These are phyloP conservation scores for Sturnus vulgaris DNA, from an alignment of 2,113 vertebrate species.

Conservation along the genomic window DNA sequence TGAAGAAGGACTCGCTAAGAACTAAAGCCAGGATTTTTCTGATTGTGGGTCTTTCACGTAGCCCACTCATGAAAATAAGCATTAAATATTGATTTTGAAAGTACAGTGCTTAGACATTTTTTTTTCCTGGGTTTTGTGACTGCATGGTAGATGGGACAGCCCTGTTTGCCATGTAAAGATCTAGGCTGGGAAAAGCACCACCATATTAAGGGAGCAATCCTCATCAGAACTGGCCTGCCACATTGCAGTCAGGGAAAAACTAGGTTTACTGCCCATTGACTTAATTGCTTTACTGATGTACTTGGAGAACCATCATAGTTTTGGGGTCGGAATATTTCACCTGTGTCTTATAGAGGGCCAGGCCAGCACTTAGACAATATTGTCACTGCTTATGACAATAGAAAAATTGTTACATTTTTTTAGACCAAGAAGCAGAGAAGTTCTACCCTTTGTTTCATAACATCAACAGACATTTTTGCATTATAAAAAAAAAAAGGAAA, in stretches of 20 bases:
- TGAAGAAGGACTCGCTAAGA: background rate
- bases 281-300: background rate
- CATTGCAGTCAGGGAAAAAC: background rate
- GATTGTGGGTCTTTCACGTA: background rate
- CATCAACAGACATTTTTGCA: background rate
- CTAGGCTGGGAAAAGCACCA: background rate
- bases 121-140: background rate
- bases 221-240: background rate
- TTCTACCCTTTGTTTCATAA: background rate
- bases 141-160: background rate
- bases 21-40: background rate
- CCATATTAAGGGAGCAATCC: background rate
- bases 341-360: background rate
- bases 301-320: background rate
- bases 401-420: background rate
- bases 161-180: background rate
- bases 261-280: background rate
- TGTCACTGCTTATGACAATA: background rate
- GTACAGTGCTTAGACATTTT: background rate
- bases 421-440: background rate
- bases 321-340: background rate
- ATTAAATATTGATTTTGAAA: background rate
- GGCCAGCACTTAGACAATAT: background rate
- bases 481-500: background rate
- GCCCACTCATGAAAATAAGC: background rate